Evolutionary conservation across 2,888 invertebrate species (phyloP), one percentile per base, ranked within the genome.

Genomic region (Pogonocherus hispidulus): DNA sequence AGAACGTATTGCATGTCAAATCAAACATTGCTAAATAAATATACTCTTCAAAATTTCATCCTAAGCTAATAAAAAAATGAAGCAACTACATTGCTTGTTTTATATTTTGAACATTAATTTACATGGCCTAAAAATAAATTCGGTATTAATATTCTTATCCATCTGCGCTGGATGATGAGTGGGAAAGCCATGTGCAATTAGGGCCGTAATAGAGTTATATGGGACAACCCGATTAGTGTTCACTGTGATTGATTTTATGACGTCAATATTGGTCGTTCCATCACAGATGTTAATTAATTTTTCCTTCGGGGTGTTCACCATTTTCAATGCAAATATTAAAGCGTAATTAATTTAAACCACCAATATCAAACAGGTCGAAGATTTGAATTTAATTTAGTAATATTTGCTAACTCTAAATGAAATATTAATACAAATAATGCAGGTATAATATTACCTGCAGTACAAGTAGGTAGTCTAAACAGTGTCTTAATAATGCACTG

Each of bases 171-270:
- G 64, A 69, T 66, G 56, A 66, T 63, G 62, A 65, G 69, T 66
- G 57, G 66, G 27, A 55, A 55, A 73, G 77, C 76, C 70, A 73
- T 72, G 74, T 73, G 77, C 79, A 80, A 81, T 81, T 81, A 81
- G 73, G 69, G 73, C 64, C 67, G 72, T 81, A 80, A 82, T 81
- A 75, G 78, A 76, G 79, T 81, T 80, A 80, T 76, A 75, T 71
- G 77, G 76, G 74, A 73, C 74, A 69, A 71, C 76, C 74, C 78
- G 78, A 79, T 80, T 81, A 77, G 77, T 74, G 77, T 78, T 76
- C 76, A 76, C 73, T 78, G 75, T 80, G 80, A 82, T 83, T 83
- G 81, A 82, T 83, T 82, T 79, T 79, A 76, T 78, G 80, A 82
- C 81, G 81, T 80, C 79, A 78, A 70, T 75, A 71, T 72, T 59